These are phyloP conservation scores for Megalops cyprinoides DNA, from an alignment of 2,797 vertebrate genomes.

Conservation along the genomic window DNA sequence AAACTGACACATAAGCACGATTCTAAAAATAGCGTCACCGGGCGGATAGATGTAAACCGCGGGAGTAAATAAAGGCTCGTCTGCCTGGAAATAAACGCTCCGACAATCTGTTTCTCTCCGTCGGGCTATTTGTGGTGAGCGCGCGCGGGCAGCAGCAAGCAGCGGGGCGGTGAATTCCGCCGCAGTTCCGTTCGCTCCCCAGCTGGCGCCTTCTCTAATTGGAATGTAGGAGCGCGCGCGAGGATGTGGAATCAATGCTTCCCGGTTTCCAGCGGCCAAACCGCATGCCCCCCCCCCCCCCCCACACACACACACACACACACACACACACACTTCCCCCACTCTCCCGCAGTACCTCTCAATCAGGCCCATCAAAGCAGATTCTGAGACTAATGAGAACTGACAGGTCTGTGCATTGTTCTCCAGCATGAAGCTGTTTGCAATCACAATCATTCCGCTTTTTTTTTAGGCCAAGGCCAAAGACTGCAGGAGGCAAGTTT, in stretches of 20 bases:
- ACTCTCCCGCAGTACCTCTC: neutral
- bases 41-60: constrained; percentile 14
- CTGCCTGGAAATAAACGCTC: neutral
- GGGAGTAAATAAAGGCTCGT: neutral
- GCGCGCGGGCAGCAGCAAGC: neutral
- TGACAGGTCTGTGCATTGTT: neutral
- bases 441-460: neutral
- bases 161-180: neutral
- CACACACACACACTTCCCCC: too few relatives aligned
- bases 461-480: too few relatives aligned
- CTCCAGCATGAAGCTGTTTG: too few relatives aligned
- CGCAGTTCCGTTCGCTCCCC: neutral
- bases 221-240: neutral
- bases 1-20: neutral
- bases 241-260: neutral
- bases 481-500: too few relatives aligned
- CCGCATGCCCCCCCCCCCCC: neutral
- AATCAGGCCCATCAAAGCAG: neutral
- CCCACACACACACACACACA: neutral
- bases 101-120: neutral
- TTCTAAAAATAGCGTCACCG: constrained; percentile 16
- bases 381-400: neutral
- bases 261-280: neutral
- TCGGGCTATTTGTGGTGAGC: neutral
- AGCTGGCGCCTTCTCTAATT: neutral